These are phyloP conservation scores for Pangasianodon gigas DNA, from an alignment of 2,113 vertebrate genomes.

Conservation along the genomic window DNA sequence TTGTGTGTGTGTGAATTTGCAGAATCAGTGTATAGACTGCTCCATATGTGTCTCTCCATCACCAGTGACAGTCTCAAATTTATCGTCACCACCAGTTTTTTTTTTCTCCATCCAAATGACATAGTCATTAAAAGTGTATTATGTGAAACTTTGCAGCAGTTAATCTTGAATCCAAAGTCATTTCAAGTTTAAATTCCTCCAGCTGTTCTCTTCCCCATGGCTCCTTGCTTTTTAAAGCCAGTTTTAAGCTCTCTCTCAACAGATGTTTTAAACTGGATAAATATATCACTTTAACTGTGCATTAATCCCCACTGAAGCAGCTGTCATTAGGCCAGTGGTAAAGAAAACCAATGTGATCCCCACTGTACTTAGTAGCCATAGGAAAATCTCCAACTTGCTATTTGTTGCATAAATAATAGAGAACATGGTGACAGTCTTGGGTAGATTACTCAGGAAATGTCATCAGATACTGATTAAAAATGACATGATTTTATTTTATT, in stretches of 20 bases:
- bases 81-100: not conserved
- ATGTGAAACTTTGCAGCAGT: not conserved
- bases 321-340: not conserved
- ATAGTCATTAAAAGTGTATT: not conserved
- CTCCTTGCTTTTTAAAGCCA: not conserved
- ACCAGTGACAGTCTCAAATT: not conserved
- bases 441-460: not conserved
- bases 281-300: not conserved
- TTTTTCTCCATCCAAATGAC: not conserved
- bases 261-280: slow-evolving; percentile 12
- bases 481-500: no score
- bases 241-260: not conserved
- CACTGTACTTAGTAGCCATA: no score
- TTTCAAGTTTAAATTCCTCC: not conserved
- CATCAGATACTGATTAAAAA: not conserved
- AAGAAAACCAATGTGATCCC: not conserved
- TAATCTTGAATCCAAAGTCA: not conserved
- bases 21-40: not conserved
- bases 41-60: not conserved
- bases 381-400: not conserved
- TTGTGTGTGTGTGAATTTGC: not conserved
- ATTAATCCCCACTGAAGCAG: slow-evolving; percentile 1
- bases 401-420: not conserved
- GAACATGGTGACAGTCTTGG: not conserved
- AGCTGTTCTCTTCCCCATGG: not conserved